These are phyloP conservation scores for Monarcha castaneiventris DNA, from an alignment of 2,113 vertebrate genomes.

Conservation along the genomic window DNA sequence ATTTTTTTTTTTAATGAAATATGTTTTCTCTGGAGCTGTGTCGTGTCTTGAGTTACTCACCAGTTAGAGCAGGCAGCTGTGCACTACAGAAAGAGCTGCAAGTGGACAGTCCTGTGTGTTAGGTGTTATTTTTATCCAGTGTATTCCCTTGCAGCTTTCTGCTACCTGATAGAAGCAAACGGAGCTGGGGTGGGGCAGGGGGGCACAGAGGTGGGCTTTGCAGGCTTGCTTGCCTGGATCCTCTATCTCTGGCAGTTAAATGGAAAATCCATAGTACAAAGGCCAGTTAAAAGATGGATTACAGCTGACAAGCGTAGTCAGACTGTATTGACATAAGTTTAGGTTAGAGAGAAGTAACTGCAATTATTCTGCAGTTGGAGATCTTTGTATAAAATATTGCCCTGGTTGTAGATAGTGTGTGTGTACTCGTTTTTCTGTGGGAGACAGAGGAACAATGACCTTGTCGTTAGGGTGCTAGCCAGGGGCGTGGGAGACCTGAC, in stretches of 20 bases:
- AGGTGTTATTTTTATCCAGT: not conserved
- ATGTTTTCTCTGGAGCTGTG: not conserved
- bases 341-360: constrained; percentile 52
- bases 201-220: not conserved
- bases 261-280: constrained; percentile 7
- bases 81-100: not conserved
- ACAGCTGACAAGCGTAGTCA: constrained; percentile 40
- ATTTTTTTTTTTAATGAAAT: not conserved
- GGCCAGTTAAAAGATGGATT: constrained; percentile 55
- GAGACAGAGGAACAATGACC: constrained; percentile 44
- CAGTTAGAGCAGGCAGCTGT: not conserved
- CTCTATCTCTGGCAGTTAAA: not conserved
- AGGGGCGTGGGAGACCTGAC: constrained; percentile 57
- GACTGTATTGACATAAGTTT: constrained; percentile 60
- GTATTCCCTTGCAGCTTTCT: not conserved
- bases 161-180: not conserved
- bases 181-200: not conserved
- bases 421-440: constrained; percentile 22
- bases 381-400: constrained; percentile 54
- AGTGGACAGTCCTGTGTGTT: not conserved
- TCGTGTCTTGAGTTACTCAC: not conserved
- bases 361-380: constrained; percentile 24
- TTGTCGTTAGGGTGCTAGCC: constrained; percentile 14
- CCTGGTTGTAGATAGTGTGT: constrained; percentile 18
- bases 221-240: not conserved